Evolutionary conservation across 1,140 invertebrate genomes (phyloP).

Genomic region (Drosophila erecta): DNA sequence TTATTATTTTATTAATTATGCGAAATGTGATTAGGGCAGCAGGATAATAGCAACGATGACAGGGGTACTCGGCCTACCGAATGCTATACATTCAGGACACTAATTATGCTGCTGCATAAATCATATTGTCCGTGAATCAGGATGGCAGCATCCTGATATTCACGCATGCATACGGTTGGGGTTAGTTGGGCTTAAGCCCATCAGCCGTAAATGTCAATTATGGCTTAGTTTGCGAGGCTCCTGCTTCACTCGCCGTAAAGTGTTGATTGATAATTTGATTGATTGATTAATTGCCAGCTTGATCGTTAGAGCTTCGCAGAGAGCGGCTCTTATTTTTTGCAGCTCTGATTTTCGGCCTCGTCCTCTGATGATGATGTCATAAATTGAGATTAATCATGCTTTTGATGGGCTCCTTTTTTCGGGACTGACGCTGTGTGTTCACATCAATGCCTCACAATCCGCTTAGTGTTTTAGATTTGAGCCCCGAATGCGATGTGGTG

Average conservation of each 20-base stretch:
- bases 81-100: constrained; percentile 8
- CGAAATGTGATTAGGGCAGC: constrained; percentile 23
- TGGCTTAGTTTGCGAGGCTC: constrained; percentile 13
- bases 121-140: constrained; percentile 19
- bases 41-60: constrained; percentile 33
- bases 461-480: constrained; percentile 33
- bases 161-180: constrained; percentile 17
- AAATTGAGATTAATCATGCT: constrained; percentile 82
- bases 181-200: constrained; percentile 16
- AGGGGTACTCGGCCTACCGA: background rate
- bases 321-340: constrained; percentile 10
- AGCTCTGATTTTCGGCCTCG: constrained; percentile 12
- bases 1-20: constrained; percentile 53
- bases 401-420: constrained; percentile 43
- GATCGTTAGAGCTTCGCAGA: constrained; percentile 53
- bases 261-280: constrained; percentile 79
- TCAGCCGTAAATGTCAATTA: constrained; percentile 52
- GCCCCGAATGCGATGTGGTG: constrained; percentile 6
- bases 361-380: constrained; percentile 61
- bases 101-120: constrained; percentile 50
- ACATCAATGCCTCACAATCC: constrained; percentile 33
- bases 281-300: constrained; percentile 64
- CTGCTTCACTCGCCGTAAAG: constrained; percentile 18
- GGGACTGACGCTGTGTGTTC: constrained; percentile 4
- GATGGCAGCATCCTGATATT: constrained; percentile 1